phyloP scores from a whole-genome alignment of 1,140 invertebrate genomes.

The Temnothorax nylanderi region DNA sequence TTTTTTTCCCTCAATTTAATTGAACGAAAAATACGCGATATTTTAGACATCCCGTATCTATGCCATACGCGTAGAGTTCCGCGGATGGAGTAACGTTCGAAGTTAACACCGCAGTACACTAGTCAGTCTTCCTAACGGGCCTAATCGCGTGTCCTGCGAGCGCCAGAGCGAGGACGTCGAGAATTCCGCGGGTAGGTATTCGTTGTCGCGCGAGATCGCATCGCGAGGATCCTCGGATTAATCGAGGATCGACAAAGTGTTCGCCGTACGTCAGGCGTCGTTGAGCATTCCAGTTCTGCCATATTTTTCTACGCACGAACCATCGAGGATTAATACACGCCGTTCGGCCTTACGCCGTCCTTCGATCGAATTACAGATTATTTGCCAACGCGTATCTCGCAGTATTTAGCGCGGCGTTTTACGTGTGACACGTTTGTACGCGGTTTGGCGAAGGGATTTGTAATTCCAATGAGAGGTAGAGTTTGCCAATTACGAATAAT shows the following conservation, averaged over 20 bases:
- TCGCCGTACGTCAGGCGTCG: slow-evolving; percentile 10
- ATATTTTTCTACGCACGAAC: slow-evolving; percentile 38
- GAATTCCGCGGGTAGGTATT: background rate
- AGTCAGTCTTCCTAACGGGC: slow-evolving; percentile 69
- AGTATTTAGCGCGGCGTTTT: slow-evolving; percentile 24
- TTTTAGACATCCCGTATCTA: background rate
- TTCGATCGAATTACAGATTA: slow-evolving; percentile 10
- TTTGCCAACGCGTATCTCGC: slow-evolving; percentile 20
- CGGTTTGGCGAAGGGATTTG: slow-evolving; percentile 8
- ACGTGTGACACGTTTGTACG: background rate
- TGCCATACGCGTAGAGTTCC: background rate
- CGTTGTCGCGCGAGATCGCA: slow-evolving; percentile 20
- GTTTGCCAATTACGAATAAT: slow-evolving; percentile 23
- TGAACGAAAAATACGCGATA: background rate
- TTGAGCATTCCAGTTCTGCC: slow-evolving; percentile 47
- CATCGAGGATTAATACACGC: background rate
- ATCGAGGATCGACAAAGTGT: slow-evolving; percentile 3
- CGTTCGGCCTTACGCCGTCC: background rate
- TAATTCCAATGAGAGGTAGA: slow-evolving; percentile 39
- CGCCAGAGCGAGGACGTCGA: background rate
- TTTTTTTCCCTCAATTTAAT: background rate
- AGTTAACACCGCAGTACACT: slow-evolving; percentile 67
- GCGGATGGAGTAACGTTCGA: slow-evolving; percentile 37
- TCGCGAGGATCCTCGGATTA: slow-evolving; percentile 8
- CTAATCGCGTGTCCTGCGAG: slow-evolving; percentile 50